A percentile compares a stretch with the other conserved stretches of the same genome.
These are phyloP conservation scores for Lycocerus yunnanus DNA, from an alignment of 2,888 invertebrate genomes.

Conservation along the genomic window DNA sequence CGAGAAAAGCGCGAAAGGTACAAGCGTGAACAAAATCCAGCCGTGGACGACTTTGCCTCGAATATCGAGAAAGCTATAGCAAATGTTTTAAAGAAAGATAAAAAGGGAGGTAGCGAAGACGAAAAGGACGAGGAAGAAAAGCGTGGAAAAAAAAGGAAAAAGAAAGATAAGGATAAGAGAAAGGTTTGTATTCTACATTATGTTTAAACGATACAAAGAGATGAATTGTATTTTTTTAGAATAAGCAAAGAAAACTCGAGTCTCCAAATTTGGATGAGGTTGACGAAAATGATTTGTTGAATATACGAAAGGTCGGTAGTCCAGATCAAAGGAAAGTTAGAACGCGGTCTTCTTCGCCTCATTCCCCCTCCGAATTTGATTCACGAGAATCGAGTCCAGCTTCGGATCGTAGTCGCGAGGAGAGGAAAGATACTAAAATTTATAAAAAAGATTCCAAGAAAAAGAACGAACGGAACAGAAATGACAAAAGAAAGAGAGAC, in stretches of 20 bases:
- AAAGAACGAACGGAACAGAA: constrained; percentile 28
- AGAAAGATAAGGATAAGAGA: constrained; percentile 58
- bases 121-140: constrained; percentile 59
- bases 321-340: constrained; percentile 50
- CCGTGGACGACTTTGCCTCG: constrained; percentile 75
- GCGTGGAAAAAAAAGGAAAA: constrained; percentile 63
- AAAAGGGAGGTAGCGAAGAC: constrained; percentile 51
- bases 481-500: constrained; percentile 38
- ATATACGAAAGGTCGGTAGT: constrained; percentile 73
- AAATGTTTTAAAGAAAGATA: constrained; percentile 73
- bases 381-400: constrained; percentile 64
- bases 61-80: constrained; percentile 79
- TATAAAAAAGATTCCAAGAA: constrained; percentile 24
- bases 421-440: constrained; percentile 23
- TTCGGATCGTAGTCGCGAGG: constrained; percentile 43
- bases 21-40: constrained; percentile 42
- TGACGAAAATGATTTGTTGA: constrained; percentile 81
- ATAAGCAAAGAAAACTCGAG: constrained; percentile 59
- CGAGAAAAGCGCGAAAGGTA: constrained; percentile 46
- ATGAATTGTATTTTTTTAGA: neutral
- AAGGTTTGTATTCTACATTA: constrained; percentile 45
- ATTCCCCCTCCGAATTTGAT: constrained; percentile 52
- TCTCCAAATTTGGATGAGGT: constrained; percentile 57
- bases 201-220: constrained; percentile 26
- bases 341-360: constrained; percentile 42